These are phyloP conservation scores for Steinernema carpocapsae DNA, from an alignment of 2,888 invertebrate species.

Conservation along the genomic window DNA sequence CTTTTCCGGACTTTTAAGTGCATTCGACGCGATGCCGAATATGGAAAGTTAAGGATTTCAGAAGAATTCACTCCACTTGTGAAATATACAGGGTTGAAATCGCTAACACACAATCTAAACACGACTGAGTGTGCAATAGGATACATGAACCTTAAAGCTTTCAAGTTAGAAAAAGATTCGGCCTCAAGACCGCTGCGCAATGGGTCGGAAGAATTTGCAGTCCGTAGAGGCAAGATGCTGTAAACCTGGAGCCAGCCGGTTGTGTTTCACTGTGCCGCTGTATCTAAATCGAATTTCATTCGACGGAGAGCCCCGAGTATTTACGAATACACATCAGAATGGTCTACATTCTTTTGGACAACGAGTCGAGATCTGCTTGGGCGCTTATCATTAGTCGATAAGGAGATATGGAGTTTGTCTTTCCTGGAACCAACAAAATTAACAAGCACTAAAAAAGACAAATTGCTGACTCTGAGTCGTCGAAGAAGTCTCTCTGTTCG, in stretches of 20 bases:
- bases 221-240: constrained; percentile 8
- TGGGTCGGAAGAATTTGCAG: constrained; percentile 10
- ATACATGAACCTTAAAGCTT: too few species aligned
- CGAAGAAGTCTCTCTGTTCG: too few species aligned
- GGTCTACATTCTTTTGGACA: constrained; percentile 15
- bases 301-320: not conserved
- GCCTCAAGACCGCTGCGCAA: not conserved
- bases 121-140: too few species aligned
- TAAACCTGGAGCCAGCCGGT: not conserved
- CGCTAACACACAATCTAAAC: too few species aligned
- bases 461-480: too few species aligned
- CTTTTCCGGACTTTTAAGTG: too few species aligned
- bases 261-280: not conserved
- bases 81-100: not conserved
- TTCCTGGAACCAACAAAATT: too few species aligned
- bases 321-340: not conserved
- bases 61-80: not conserved
- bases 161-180: too few species aligned
- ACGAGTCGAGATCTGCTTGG: constrained; percentile 8
- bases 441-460: too few species aligned
- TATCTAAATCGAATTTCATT: not conserved
- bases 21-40: too few species aligned
- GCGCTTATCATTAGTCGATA: not conserved
- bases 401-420: too few species aligned
- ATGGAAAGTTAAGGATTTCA: too few species aligned